These are phyloP conservation scores for Rhabdomys pumilio DNA, from an alignment of 2,797 vertebrate genomes.

Conservation along the genomic window DNA sequence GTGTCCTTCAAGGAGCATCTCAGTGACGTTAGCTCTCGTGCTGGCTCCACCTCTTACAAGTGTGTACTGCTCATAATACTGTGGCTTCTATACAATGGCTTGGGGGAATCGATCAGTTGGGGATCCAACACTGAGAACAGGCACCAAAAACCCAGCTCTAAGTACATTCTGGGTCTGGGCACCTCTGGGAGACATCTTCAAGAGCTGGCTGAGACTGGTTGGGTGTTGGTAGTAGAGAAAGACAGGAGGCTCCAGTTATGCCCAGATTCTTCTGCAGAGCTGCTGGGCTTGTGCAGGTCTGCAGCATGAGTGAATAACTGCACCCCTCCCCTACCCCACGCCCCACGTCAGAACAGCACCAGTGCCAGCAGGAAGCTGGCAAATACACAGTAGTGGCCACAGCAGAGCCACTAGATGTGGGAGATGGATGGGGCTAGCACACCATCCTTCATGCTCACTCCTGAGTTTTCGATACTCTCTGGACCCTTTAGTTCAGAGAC, in stretches of 20 bases:
- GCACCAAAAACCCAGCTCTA: no score
- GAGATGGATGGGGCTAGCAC: no score
- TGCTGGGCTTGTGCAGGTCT: neutral
- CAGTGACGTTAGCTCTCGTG: neutral
- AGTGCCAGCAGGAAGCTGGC: neutral
- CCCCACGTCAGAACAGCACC: rapidly evolving
- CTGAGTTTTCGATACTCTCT: neutral
- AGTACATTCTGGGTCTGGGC: neutral
- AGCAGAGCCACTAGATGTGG: no score
- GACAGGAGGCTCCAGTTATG: neutral
- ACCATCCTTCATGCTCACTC: no score
- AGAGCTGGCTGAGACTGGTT: neutral
- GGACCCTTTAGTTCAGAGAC: neutral
- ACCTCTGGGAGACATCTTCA: neutral
- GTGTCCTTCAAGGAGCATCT: neutral
- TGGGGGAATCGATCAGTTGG: no score
- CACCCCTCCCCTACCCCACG: neutral
- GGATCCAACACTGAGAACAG: neutral
- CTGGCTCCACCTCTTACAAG: neutral
- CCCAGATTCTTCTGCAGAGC: neutral
- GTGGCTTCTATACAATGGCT: neutral
- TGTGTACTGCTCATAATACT: neutral
- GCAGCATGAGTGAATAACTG: neutral
- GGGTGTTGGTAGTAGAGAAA: neutral
- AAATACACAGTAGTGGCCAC: rapidly evolving